phyloP scores from a whole-genome alignment of 1,140 invertebrate species.

The Drosophila willistoni region DNA sequence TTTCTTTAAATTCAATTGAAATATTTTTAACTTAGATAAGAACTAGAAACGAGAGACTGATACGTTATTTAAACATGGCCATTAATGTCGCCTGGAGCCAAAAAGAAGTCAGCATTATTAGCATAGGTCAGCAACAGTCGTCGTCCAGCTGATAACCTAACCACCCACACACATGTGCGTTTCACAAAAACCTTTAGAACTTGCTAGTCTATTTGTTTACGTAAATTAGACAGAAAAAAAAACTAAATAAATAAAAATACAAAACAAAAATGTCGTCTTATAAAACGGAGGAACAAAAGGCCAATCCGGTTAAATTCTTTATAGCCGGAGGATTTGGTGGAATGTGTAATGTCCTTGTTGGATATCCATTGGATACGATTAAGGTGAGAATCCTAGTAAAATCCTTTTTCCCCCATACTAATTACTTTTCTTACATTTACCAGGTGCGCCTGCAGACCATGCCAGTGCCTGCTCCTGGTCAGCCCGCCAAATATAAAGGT shows the following conservation, averaged over 20 bases:
- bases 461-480: slow-evolving; percentile 89
- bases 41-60: not conserved
- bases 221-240: slow-evolving; percentile 36
- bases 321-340: slow-evolving; percentile 98
- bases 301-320: slow-evolving; percentile 96
- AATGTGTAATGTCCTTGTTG: slow-evolving; percentile 95
- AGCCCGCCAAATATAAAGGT: slow-evolving; percentile 91
- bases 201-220: slow-evolving; percentile 46
- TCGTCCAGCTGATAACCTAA: slow-evolving; percentile 52
- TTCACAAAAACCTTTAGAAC: not conserved
- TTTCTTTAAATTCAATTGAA: slow-evolving; percentile 31
- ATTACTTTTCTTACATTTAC: not conserved
- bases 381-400: slow-evolving; percentile 85
- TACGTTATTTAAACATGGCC: slow-evolving; percentile 47
- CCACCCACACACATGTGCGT: slow-evolving; percentile 28
- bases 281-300: slow-evolving; percentile 77
- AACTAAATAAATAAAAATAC: not conserved
- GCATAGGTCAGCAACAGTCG: slow-evolving; percentile 52
- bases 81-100: slow-evolving; percentile 18
- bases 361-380: slow-evolving; percentile 97
- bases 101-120: slow-evolving; percentile 31
- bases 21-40: slow-evolving; percentile 36
- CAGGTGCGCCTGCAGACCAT: slow-evolving; percentile 97
- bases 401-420: not conserved
- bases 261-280: slow-evolving; percentile 30